These are phyloP conservation scores for Forficula auricularia DNA, from an alignment of 1,140 invertebrate genomes.

Conservation along the genomic window DNA sequence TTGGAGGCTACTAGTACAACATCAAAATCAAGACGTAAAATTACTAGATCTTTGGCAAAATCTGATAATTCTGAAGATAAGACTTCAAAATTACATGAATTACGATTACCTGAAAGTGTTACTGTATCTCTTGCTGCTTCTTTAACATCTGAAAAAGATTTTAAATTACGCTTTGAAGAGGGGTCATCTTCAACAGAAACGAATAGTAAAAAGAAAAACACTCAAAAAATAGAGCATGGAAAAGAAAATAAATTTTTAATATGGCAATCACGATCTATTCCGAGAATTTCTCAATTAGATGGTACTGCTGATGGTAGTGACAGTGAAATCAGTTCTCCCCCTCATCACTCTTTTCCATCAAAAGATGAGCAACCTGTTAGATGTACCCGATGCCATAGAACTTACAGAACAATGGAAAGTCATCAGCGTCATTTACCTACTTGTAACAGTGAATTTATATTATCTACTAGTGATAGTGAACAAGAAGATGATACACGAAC, in stretches of 20 bases:
- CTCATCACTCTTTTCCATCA: not conserved
- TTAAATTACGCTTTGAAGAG: constrained; percentile 23
- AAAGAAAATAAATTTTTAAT: constrained; percentile 26
- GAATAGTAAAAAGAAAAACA: constrained; percentile 13
- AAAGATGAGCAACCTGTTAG: constrained; percentile 52
- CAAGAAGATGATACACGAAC: constrained; percentile 24
- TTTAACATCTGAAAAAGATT: constrained; percentile 20
- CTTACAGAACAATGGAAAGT: constrained; percentile 72
- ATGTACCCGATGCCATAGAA: constrained; percentile 70
- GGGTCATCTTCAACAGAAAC: not conserved
- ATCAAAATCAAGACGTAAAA: constrained; percentile 46
- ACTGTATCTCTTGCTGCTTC: constrained; percentile 27
- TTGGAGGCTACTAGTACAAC: constrained; percentile 38
- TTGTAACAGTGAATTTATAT: constrained; percentile 44
- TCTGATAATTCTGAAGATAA: constrained; percentile 18
- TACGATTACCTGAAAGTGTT: constrained; percentile 28
- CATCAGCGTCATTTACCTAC: constrained; percentile 62
- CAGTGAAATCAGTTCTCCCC: constrained; percentile 21
- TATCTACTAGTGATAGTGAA: constrained; percentile 60
- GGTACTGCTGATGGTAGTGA: constrained; percentile 48
- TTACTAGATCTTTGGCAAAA: constrained; percentile 23
- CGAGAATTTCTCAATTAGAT: constrained; percentile 47
- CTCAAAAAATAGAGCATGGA: constrained; percentile 19
- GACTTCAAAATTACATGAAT: constrained; percentile 24
- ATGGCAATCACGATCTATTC: constrained; percentile 25